These are phyloP conservation scores for Nothocercus nigrocapillus DNA, from an alignment of 2,113 vertebrate species.

Conservation along the genomic window DNA sequence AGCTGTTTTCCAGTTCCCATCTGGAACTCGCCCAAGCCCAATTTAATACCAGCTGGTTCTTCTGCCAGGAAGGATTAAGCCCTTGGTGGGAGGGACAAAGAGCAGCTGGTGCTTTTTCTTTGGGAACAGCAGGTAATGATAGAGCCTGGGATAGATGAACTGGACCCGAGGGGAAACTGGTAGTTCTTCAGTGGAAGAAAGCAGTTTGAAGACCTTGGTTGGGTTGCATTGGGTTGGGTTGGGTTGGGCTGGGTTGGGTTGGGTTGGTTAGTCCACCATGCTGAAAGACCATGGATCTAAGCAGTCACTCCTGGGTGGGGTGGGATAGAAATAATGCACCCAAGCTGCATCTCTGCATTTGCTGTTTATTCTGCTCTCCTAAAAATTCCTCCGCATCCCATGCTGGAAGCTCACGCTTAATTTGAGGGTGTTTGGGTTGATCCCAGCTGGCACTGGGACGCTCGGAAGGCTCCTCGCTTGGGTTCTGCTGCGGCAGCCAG, in stretches of 20 bases:
- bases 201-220: background rate
- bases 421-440: background rate
- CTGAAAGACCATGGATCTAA: background rate
- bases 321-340: background rate
- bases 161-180: background rate
- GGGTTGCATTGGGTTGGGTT: background rate
- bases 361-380: background rate
- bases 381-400: background rate
- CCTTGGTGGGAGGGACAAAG: slow-evolving; percentile 40
- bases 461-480: accelerated
- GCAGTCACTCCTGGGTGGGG: background rate
- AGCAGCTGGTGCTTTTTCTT: slow-evolving; percentile 57
- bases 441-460: accelerated
- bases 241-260: background rate
- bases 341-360: background rate
- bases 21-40: background rate
- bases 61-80: slow-evolving; percentile 60
- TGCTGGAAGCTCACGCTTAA: background rate
- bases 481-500: background rate
- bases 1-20: background rate
- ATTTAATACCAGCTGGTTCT: background rate
- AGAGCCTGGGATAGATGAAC: background rate
- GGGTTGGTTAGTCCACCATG: background rate
- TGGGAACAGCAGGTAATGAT: background rate
- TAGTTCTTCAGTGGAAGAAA: background rate